Conservation (phyloP, 1,140 invertebrate species). For the Cyrtorhinus lividipennis region DNA sequence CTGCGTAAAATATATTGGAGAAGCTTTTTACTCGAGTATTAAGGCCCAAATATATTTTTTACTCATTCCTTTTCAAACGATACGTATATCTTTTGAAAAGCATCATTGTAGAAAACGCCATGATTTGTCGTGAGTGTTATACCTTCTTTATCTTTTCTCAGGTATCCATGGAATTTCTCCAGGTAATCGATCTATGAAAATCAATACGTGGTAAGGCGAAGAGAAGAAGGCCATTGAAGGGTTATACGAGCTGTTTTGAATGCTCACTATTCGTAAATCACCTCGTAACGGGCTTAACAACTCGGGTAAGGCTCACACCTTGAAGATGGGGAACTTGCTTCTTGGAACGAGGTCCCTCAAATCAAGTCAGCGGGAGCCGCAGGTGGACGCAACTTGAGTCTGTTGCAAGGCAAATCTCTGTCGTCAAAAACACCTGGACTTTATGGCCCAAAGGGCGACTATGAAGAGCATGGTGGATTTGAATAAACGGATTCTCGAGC, state of each 20-base stretch:
- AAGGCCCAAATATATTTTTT: too few species aligned
- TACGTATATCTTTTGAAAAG: too few species aligned
- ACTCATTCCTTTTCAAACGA: too few species aligned
- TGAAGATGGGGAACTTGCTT: background rate
- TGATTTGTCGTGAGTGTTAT: too few species aligned
- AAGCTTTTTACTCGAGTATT: too few species aligned
- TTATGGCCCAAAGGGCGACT: background rate
- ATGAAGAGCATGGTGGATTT: background rate
- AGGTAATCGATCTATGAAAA: too few species aligned
- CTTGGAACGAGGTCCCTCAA: background rate
- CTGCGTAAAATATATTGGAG: too few species aligned
- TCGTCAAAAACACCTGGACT: background rate
- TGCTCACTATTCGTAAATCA: background rate
- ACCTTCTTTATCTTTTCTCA: too few species aligned
- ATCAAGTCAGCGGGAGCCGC: background rate
- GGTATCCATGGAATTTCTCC: too few species aligned
- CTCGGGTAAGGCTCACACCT: background rate
- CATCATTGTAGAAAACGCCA: too few species aligned
- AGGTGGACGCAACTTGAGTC: background rate
- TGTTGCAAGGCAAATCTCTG: background rate
- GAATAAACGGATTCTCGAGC: too few species aligned
- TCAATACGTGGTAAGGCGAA: too few species aligned
- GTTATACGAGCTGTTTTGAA: background rate
- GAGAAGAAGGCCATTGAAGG: background rate
- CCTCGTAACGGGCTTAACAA: background rate